Evolutionary conservation across 1,140 invertebrate species (phyloP), one percentile per base, ranked within the genome.

Genomic region (Drosophila sp.): DNA sequence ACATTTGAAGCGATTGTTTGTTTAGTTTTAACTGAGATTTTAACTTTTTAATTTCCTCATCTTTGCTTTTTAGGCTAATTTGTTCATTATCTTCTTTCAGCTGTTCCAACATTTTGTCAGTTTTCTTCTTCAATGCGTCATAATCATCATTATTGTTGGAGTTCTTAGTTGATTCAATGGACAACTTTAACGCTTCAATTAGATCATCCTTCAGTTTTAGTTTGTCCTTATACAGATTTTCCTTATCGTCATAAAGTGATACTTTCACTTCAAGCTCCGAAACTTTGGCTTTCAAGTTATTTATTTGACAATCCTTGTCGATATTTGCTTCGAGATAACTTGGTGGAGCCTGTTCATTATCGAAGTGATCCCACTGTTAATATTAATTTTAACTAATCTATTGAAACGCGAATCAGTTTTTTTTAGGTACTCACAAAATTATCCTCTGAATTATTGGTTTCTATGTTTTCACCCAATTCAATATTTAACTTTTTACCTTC

Each of bases 401-500:
- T n/a, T 16, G 40, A 2, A 13, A 14, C 14, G 4, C 7, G 8
- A 8, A 18, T 43, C 0, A 2, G 6, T 18, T 1, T 25, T 57
- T 14, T 14, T 1, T n/a, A n/a, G 4, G 4, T 36, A 46, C 41
- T 36, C 16, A 59, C 57, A 16, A 5, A n/a, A 8, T 5, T 21
- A n/a, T 46, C 29, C 0, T 36, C 57, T 9, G 11, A 45, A 5
- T 0, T 4, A 9, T 7, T 5, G 0, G 7, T 7, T 25, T 16
- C 41, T 2, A 16, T 1, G 18, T 58, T 58, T 18, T 58, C 56
- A 7, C 25, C 56, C 7, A 59, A 34, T 45, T 46, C 29, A 8
- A 59, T 59, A 36, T 59, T 59, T 7, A 59, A 36, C 43, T 46
- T 59, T 36, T 46, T 46, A 45, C 16, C 41, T 2, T 59, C 41